These are phyloP conservation scores for Gracilinanus agilis DNA, from an alignment of 2,113 vertebrate genomes.

Conservation along the genomic window DNA sequence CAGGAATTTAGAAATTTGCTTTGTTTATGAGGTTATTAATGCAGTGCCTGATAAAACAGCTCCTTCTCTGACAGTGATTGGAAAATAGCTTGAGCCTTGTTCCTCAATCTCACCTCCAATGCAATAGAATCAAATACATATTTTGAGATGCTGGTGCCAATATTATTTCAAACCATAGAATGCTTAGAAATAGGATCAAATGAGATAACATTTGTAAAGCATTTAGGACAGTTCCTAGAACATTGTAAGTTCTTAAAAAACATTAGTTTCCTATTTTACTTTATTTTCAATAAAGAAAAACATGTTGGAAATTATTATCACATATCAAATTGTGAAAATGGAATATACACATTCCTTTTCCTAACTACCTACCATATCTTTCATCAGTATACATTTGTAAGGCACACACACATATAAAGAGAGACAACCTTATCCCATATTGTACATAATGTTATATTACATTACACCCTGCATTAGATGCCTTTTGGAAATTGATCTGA, in stretches of 20 bases:
- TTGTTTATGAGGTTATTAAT: not conserved
- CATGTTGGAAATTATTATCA: not conserved
- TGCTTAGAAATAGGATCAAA: not conserved
- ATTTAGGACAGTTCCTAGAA: too few relatives aligned
- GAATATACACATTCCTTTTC: not conserved
- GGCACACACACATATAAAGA: too few relatives aligned
- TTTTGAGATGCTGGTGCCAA: not conserved
- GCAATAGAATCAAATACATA: not conserved
- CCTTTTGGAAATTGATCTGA: conserved; percentile 35
- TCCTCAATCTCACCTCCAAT: not conserved
- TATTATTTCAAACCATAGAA: not conserved
- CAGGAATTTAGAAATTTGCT: not conserved
- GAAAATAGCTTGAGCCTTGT: not conserved
- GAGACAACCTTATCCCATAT: not conserved
- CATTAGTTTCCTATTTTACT: not conserved
- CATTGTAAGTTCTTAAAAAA: not conserved
- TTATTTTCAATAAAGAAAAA: not conserved
- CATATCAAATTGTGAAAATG: not conserved
- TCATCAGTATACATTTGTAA: not conserved
- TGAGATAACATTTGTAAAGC: not conserved
- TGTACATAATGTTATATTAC: not conserved
- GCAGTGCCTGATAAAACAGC: not conserved
- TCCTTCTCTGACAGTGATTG: not conserved
- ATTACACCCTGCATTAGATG: not conserved
- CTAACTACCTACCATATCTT: not conserved